These are phyloP conservation scores for Euura saliciscinereae DNA, from an alignment of 1,140 invertebrate species.

Conservation along the genomic window DNA sequence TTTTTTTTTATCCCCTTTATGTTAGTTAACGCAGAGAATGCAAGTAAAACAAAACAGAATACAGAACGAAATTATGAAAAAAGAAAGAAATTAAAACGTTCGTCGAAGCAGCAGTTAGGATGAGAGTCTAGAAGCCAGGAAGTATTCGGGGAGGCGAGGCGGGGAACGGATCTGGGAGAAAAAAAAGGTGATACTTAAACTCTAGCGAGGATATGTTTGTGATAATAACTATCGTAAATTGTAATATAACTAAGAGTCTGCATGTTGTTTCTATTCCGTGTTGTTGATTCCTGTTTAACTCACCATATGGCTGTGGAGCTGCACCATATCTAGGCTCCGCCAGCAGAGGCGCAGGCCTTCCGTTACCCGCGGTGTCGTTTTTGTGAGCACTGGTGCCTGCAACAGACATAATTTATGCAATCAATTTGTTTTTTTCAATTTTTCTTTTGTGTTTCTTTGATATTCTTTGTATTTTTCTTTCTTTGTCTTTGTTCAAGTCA, in stretches of 20 bases:
- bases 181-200: background rate
- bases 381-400: slow-evolving; percentile 57
- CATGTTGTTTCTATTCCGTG: no score
- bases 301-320: slow-evolving; percentile 84
- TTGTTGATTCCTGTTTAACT: slow-evolving; percentile 54
- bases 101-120: background rate
- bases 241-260: background rate
- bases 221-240: background rate
- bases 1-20: no score
- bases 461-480: no score
- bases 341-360: slow-evolving; percentile 76
- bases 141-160: no score
- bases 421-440: background rate
- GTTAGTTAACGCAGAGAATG: no score
- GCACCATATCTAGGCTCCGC: slow-evolving; percentile 86
- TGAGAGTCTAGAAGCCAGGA: background rate
- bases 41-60: no score
- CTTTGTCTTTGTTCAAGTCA: no score
- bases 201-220: slow-evolving; percentile 5
- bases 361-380: slow-evolving; percentile 61
- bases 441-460: no score
- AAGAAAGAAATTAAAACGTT: slow-evolving; percentile 19
- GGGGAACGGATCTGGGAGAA: background rate
- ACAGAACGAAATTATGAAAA: slow-evolving; percentile 10
- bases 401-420: slow-evolving; percentile 36